Evolutionary conservation across 2,113 vertebrate genomes (phyloP).

Genomic region (Junco hyemalis): DNA sequence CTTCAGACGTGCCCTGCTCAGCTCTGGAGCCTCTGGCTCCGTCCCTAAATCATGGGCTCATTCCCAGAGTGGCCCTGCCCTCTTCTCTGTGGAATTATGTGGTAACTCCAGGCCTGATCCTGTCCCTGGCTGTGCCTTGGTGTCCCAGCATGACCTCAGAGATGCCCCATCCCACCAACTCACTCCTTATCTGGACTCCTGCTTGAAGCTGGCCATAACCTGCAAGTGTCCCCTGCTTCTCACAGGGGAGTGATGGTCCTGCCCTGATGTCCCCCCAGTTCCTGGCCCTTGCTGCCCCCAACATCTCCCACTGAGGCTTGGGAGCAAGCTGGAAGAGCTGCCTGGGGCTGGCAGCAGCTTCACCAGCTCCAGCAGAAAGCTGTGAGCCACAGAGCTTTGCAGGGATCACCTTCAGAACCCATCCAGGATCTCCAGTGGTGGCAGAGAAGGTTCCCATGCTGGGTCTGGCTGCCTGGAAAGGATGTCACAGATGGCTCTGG

Average conservation of each 20-base stretch:
- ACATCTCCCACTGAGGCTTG: neutral
- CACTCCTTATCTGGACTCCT: neutral
- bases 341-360: neutral
- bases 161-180: neutral
- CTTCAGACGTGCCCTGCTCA: neutral
- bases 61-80: neutral
- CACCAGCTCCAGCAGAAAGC: neutral
- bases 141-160: neutral
- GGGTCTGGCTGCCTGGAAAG: neutral
- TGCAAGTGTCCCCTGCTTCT: neutral
- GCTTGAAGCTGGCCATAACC: neutral
- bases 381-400: neutral
- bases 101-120: neutral
- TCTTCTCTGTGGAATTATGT: neutral
- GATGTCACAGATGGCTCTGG: fast-evolving
- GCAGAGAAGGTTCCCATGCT: neutral
- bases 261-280: fast-evolving
- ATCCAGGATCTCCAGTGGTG: neutral
- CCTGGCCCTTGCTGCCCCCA: neutral
- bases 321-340: neutral
- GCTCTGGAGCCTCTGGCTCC: neutral
- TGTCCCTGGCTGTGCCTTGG: neutral
- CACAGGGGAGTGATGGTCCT: neutral
- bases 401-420: neutral
- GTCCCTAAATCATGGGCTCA: neutral